Conservation (phyloP, 2,113 vertebrate genomes). For the Polypterus senegalus region DNA sequence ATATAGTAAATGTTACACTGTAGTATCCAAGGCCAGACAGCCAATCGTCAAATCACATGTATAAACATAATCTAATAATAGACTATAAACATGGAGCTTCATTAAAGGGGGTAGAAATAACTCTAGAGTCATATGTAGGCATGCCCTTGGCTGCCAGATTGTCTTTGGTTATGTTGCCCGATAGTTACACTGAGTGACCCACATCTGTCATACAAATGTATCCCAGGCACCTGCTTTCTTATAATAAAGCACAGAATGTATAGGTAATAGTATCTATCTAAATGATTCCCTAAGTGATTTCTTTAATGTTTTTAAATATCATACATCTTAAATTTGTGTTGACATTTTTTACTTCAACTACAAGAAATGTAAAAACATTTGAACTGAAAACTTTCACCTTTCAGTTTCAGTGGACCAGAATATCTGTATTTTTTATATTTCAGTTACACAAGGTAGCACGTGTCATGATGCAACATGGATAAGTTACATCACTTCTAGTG, state of each 20-base stretch:
- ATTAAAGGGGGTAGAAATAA: conserved; percentile 15
- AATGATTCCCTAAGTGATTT: too few species aligned
- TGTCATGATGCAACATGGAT: too few species aligned
- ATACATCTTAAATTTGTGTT: too few species aligned
- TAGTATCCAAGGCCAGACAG: neutral
- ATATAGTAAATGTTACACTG: conserved; percentile 10
- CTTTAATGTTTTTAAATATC: too few species aligned
- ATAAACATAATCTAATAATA: conserved; percentile 27
- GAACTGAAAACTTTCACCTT: too few species aligned
- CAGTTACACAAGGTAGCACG: too few species aligned
- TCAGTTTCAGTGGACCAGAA: too few species aligned
- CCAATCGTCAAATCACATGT: conserved; percentile 15
- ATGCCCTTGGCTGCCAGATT: conserved; percentile 5
- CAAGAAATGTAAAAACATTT: too few species aligned
- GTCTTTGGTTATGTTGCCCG: neutral
- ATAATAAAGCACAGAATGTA: neutral
- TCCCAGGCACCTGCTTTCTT: neutral
- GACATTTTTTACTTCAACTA: too few species aligned
- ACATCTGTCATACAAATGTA: conserved; percentile 3
- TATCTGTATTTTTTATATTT: too few species aligned
- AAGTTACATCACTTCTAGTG: too few species aligned
- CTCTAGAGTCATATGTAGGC: conserved; percentile 2
- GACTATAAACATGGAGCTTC: conserved; percentile 22
- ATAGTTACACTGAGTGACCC: conserved; percentile 9
- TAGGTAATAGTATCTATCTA: neutral